Percentiles rank a stretch among this genome's conserved stretches.
Conservation (phyloP, 2,888 invertebrate species). For the Amiota minor region DNA sequence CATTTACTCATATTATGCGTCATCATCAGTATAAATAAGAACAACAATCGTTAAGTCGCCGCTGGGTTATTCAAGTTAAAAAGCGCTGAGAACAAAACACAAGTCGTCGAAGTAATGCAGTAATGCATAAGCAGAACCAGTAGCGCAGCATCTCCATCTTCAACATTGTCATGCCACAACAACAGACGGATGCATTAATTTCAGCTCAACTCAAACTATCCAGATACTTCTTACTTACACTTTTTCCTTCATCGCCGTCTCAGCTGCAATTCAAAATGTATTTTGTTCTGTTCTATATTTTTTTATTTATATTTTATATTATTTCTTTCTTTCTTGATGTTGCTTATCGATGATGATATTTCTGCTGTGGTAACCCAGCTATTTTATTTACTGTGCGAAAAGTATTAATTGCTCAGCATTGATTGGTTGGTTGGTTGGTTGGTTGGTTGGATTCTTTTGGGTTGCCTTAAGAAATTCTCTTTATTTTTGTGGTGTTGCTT, state of each 20-base stretch:
- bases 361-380: slow-evolving; percentile 5
- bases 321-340: slow-evolving; percentile 22
- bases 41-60: background rate
- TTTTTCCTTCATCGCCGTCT: background rate
- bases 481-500: background rate
- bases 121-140: background rate
- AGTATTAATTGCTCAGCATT: slow-evolving; percentile 31
- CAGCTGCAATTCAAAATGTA: background rate
- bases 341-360: slow-evolving; percentile 34
- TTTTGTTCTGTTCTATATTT: background rate
- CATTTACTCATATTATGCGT: slow-evolving; percentile 23
- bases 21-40: slow-evolving; percentile 20
- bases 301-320: background rate
- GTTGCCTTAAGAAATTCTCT: too few relatives aligned
- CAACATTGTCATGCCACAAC: slow-evolving; percentile 15
- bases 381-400: slow-evolving; percentile 34
- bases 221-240: background rate
- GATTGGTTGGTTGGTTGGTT: background rate
- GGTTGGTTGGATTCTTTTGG: too few relatives aligned
- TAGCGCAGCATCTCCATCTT: slow-evolving; percentile 7
- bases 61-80: background rate
- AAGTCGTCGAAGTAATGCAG: background rate
- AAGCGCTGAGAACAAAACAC: background rate
- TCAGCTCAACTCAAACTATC: background rate
- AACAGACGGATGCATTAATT: slow-evolving; percentile 27